Base-by-base conservation (phyloP, 2,797 vertebrate genomes). In the Leptodactylus fallax region DNA sequence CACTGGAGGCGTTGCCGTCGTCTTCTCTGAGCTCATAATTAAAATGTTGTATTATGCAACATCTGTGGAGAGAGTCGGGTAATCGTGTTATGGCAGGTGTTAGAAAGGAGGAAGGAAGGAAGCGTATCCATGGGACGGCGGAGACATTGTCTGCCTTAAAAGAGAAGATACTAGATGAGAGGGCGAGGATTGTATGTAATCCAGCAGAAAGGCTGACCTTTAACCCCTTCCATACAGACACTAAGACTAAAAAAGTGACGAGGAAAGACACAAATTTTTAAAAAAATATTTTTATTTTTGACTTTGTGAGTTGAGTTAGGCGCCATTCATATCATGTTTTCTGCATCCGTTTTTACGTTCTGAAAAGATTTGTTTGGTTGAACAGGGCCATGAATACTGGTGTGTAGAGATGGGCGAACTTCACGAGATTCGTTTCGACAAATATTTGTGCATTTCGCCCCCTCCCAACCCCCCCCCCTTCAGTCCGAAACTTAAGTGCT, bases 71-170 rank as follows among this genome's bases (percentile, higher is more conserved):
- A 51, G 79, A 53, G 27, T 76, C 25, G 16, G 60, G 79, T 81
- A 87, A 87, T 87, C 36, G 69, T 77, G 71, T 67, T 87, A 78
- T 87, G 71, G 86, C 80, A 83, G 80, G 60, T 87, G 80, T 67
- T 77, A 76, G 36, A 36, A 74, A 53, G 79, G 53, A 81, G 79
- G 79, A 81, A 81, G 79, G 58, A 74, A 87, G 80, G 71, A 76
- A 87, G 61, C 27, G 51, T 67, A 67, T 67, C 77, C 55, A 72
- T 51, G n/a, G 65, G 85, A 72, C 51, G 79, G 85, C 78, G 51
- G 53, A 78, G 51, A 63, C 60, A 74, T 76, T 19, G 72, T 65
- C 72, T 61, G 23, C 13, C 27, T 23, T 36, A 36, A 4, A 36
- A 36, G 36, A 36, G 21, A 27, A 72, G 36, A 56, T 56, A 49